These are phyloP conservation scores for Andinoacara biseriatus DNA, from an alignment of 2,113 vertebrate genomes.

Conservation along the genomic window DNA sequence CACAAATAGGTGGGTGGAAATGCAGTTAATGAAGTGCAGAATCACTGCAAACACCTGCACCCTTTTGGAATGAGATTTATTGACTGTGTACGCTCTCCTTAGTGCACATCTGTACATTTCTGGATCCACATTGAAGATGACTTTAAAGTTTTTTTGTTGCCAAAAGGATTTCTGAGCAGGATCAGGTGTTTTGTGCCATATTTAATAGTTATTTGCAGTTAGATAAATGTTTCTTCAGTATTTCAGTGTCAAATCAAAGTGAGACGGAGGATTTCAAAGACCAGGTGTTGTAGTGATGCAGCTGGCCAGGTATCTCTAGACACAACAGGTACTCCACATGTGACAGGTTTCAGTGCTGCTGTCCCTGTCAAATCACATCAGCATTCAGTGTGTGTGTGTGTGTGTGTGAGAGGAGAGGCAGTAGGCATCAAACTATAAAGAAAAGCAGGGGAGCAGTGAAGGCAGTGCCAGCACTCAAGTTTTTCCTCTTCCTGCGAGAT, in stretches of 20 bases:
- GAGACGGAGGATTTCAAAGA: background rate
- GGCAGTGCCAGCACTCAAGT: conserved; percentile 9
- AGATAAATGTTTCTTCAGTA: background rate
- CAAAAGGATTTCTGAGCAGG: background rate
- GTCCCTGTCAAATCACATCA: conserved; percentile 42
- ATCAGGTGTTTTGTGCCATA: background rate
- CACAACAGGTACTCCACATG: conserved; percentile 47
- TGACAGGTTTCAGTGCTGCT: conserved; percentile 8
- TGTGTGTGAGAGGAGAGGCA: background rate
- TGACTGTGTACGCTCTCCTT: background rate
- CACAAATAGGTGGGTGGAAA: conserved; percentile 14
- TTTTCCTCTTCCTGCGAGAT: conserved; percentile 32
- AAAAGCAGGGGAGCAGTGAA: conserved; percentile 20
- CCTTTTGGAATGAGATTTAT: background rate
- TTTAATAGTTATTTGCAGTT: background rate
- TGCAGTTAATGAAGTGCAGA: conserved; percentile 4
- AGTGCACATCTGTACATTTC: background rate
- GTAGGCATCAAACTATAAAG: conserved; percentile 29
- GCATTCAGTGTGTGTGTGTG: conserved; percentile 3
- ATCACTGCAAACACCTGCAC: background rate
- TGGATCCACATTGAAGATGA: background rate
- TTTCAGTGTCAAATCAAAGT: background rate
- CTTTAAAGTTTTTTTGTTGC: background rate
- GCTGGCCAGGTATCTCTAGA: conserved; percentile 13
- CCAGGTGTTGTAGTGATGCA: background rate